phyloP scores from a whole-genome alignment of 2,113 vertebrate genomes.

The Propithecus coquereli region DNA sequence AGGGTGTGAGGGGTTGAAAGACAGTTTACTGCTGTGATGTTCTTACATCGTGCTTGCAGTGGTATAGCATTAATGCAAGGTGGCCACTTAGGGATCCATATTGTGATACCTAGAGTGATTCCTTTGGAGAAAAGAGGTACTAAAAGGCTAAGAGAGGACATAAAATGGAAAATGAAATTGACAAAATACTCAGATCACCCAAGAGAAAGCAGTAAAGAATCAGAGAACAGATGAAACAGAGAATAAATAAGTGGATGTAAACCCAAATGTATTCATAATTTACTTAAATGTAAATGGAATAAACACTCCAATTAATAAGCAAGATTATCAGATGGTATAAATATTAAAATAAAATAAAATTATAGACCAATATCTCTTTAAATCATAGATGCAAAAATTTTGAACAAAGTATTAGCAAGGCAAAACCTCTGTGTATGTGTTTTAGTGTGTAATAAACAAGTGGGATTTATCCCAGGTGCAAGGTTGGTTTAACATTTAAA shows the following conservation, averaged over 20 bases:
- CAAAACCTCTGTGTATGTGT: neutral
- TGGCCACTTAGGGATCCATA: accelerated
- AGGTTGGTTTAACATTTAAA: neutral
- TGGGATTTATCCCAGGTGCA: neutral
- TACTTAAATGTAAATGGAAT: neutral
- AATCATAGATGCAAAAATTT: neutral
- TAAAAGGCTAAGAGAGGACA: neutral
- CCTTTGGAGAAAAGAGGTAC: neutral
- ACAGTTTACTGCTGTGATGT: accelerated
- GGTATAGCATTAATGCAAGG: no score
- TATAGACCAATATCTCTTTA: neutral
- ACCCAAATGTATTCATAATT: neutral
- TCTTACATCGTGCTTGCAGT: neutral
- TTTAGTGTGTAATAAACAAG: neutral
- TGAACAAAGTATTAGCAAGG: neutral
- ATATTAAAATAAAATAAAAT: neutral
- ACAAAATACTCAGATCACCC: neutral
- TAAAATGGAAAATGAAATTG: neutral
- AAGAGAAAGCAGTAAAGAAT: neutral
- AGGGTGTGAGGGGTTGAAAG: neutral
- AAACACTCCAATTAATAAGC: neutral
- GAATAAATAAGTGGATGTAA: neutral
- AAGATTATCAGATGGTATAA: neutral
- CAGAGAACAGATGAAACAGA: neutral
- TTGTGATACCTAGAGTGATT: neutral